Percentiles rank a stretch among this genome's conserved stretches.
These are phyloP conservation scores for Caenorhabditis inopinata DNA, from an alignment of 1,140 invertebrate species.

Conservation along the genomic window DNA sequence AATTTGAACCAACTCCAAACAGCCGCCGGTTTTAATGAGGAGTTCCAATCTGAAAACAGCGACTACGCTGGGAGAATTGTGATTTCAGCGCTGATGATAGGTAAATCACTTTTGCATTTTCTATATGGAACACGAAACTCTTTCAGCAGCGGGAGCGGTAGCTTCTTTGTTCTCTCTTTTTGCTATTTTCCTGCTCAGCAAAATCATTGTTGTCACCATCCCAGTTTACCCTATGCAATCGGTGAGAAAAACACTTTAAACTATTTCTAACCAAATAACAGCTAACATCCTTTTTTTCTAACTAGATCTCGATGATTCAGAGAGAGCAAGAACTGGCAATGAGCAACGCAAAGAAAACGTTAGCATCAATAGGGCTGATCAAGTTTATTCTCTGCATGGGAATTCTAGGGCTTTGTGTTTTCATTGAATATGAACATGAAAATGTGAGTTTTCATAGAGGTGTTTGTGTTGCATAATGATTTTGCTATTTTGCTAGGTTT, in stretches of 20 bases:
- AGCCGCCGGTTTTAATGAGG: constrained; percentile 50
- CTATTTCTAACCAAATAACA: background rate
- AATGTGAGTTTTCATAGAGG: constrained; percentile 35
- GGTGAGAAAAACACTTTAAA: background rate
- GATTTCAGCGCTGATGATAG: constrained; percentile 59
- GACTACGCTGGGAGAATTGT: constrained; percentile 59
- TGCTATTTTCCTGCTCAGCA: constrained; percentile 54
- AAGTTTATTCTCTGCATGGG: constrained; percentile 55
- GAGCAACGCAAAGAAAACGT: constrained; percentile 43
- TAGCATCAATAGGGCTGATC: constrained; percentile 52
- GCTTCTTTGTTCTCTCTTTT: constrained; percentile 54
- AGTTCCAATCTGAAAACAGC: constrained; percentile 49
- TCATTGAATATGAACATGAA: constrained; percentile 62
- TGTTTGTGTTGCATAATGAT: background rate
- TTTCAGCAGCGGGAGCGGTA: constrained; percentile 45
- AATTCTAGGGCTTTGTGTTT: constrained; percentile 54
- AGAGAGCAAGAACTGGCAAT: constrained; percentile 53
- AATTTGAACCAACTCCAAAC: constrained; percentile 51
- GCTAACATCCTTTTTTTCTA: constrained; percentile 13
- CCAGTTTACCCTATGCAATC: constrained; percentile 49
- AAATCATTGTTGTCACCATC: constrained; percentile 52
- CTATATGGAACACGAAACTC: background rate
- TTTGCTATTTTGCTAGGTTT: background rate
- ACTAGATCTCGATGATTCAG: constrained; percentile 46
- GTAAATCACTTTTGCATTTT: background rate